Evolutionary conservation across 1,140 invertebrate genomes (phyloP).

Genomic region (Metopolophium dirhodum): DNA sequence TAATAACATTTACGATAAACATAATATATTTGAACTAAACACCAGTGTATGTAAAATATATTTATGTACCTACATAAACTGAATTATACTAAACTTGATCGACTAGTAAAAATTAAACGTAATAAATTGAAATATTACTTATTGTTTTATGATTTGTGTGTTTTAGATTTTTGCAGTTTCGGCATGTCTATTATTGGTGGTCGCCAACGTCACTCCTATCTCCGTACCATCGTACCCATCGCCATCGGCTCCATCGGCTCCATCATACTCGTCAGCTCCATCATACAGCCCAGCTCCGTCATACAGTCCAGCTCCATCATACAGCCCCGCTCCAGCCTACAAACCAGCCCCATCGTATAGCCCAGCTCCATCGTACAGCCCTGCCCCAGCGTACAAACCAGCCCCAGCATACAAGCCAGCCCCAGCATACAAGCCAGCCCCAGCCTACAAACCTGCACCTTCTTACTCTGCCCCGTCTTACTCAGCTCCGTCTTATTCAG

Average conservation of each 20-base stretch:
- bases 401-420: conserved; percentile 7
- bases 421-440: not conserved
- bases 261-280: not conserved
- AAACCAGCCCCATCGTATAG: not conserved
- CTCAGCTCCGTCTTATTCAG: not conserved
- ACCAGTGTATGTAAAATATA: not conserved
- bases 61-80: not conserved
- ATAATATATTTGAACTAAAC: not conserved
- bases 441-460: not conserved
- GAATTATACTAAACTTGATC: too few species aligned
- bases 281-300: not conserved
- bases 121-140: not conserved
- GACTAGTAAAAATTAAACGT: not conserved
- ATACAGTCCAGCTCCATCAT: conserved; percentile 29
- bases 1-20: not conserved
- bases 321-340: not conserved
- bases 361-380: conserved; percentile 30
- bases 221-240: conserved; percentile 40
- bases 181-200: not conserved
- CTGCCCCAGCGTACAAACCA: conserved; percentile 36
- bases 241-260: not conserved
- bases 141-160: not conserved
- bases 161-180: conserved; percentile 24
- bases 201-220: not conserved
- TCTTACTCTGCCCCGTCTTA: conserved; percentile 32